phyloP scores from a whole-genome alignment of 2,113 vertebrate species.

The Excalfactoria chinensis region DNA sequence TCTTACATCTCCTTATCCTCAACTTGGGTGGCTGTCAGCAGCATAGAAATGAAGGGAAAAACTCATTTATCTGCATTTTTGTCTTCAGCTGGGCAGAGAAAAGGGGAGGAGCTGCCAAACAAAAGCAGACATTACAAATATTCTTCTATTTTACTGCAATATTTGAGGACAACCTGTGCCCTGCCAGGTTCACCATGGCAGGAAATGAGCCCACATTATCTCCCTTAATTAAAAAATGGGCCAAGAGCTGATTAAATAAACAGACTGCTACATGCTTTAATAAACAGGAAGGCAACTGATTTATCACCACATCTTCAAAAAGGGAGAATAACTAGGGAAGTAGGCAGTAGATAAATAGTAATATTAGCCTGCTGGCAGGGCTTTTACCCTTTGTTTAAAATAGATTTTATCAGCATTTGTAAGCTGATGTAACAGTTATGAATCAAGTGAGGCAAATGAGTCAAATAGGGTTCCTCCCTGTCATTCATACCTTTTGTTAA shows the following conservation, averaged over 20 bases:
- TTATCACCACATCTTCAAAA: slow-evolving; percentile 42
- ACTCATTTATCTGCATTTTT: background rate
- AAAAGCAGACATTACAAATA: background rate
- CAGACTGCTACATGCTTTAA: background rate
- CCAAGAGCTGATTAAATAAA: slow-evolving; percentile 49
- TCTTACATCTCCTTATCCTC: background rate
- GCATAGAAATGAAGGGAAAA: background rate
- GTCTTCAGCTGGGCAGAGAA: background rate
- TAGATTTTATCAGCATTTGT: slow-evolving; percentile 16
- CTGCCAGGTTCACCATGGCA: slow-evolving; percentile 6
- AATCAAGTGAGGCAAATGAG: background rate
- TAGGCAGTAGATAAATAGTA: background rate
- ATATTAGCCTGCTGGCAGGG: background rate
- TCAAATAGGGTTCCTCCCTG: background rate
- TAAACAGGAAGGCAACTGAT: slow-evolving; percentile 46
- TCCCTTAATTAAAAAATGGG: slow-evolving; percentile 60
- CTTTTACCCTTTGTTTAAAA: background rate
- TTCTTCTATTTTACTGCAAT: slow-evolving; percentile 12
- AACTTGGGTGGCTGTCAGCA: background rate
- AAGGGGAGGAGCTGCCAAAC: background rate
- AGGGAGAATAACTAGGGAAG: background rate
- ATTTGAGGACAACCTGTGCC: slow-evolving; percentile 12
- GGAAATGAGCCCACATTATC: slow-evolving; percentile 44
- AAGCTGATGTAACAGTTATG: background rate
- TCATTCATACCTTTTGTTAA: background rate